Evolutionary conservation across 2,888 invertebrate species (phyloP).

Genomic region (Drosophila sordidula): DNA sequence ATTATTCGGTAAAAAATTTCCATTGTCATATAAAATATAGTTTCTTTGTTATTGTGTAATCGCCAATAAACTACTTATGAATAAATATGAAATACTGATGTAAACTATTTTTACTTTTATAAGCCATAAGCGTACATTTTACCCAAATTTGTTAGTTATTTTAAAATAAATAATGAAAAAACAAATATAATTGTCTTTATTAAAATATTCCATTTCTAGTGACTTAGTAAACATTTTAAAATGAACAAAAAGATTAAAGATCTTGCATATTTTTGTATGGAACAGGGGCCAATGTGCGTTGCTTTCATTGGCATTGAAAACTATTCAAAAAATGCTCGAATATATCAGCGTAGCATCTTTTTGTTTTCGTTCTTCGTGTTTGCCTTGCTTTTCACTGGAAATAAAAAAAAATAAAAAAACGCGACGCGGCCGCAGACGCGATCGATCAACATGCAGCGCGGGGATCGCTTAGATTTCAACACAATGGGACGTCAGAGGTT

Average conservation of each 20-base stretch:
- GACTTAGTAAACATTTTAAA: background rate
- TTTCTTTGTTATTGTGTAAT: no score
- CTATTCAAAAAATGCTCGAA: conserved; percentile 68
- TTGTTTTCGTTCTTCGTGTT: conserved; percentile 40
- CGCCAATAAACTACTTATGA: no score
- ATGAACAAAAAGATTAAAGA: conserved; percentile 11
- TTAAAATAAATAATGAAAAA: background rate
- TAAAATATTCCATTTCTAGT: no score
- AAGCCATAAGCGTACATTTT: no score
- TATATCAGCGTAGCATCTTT: conserved; percentile 61
- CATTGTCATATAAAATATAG: no score
- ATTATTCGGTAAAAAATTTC: no score
- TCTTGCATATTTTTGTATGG: conserved; percentile 19
- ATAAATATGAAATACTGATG: no score
- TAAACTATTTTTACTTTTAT: no score
- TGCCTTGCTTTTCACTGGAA: conserved; percentile 66
- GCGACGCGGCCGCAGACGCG: conserved; percentile 41
- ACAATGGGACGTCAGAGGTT: conserved; percentile 72
- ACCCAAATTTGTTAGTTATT: no score
- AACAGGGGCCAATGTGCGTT: conserved; percentile 9
- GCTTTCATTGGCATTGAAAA: conserved; percentile 73
- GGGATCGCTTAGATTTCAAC: conserved; percentile 66
- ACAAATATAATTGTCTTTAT: background rate
- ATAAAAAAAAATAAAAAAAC: conserved; percentile 8
- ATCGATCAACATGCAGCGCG: conserved; percentile 75